These are phyloP conservation scores for Antheraea assamensis DNA, from an alignment of 2,888 invertebrate genomes.

Conservation along the genomic window DNA sequence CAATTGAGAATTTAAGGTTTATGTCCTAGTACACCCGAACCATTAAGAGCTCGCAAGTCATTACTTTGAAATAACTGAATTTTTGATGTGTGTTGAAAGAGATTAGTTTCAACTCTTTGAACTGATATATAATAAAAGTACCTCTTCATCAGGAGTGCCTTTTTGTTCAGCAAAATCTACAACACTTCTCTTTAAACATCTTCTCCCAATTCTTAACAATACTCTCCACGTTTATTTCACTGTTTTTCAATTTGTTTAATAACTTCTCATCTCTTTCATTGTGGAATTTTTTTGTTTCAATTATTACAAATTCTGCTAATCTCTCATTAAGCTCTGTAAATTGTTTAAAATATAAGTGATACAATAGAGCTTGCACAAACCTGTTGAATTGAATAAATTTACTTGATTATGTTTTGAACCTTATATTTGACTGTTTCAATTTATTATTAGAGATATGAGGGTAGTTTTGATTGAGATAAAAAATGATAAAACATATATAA, in stretches of 20 bases:
- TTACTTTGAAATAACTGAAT: too few species aligned
- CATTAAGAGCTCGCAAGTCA: too few species aligned
- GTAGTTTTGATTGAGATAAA: too few species aligned
- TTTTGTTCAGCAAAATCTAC: conserved; percentile 91
- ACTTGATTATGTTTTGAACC: background rate
- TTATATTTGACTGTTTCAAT: background rate
- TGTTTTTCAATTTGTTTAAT: conserved; percentile 83
- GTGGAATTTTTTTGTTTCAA: conserved; percentile 85
- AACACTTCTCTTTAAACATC: conserved; percentile 90
- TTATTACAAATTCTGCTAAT: conserved; percentile 84
- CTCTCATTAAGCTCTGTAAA: conserved; percentile 81
- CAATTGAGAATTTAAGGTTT: too few species aligned
- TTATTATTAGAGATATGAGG: too few species aligned
- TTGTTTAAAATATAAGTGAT: background rate
- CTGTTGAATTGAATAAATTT: background rate
- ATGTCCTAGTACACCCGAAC: too few species aligned
- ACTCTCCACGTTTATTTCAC: conserved; percentile 87
- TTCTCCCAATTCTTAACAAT: conserved; percentile 91
- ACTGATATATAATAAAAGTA: conserved; percentile 18
- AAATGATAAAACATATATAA: too few species aligned
- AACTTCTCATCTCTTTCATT: conserved; percentile 85
- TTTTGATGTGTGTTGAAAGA: too few species aligned
- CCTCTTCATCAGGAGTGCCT: conserved; percentile 90
- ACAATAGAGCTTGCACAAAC: background rate
- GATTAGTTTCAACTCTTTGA: too few species aligned